Conservation (phyloP, 2,797 vertebrate species). For the Pangasius larnaudii region DNA sequence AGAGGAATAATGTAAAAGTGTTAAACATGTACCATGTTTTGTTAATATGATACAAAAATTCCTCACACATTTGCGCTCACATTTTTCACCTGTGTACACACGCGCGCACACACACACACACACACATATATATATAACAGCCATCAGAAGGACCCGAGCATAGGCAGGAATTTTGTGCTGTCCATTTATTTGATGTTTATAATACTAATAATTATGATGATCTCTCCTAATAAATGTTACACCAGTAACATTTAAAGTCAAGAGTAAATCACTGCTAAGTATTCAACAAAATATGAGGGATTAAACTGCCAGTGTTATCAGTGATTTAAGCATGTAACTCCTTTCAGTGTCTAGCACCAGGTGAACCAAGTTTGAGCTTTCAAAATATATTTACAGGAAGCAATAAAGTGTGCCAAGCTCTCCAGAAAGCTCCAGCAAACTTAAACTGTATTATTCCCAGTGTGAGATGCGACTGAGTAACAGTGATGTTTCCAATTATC, state of each 20-base stretch:
- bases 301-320: background rate
- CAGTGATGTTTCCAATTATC: background rate
- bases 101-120: too few species aligned
- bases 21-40: background rate
- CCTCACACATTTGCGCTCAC: background rate
- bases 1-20: background rate
- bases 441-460: background rate
- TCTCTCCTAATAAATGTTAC: background rate
- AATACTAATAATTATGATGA: background rate
- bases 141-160: background rate
- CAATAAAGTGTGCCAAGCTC: background rate
- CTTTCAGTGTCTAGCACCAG: background rate
- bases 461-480: background rate
- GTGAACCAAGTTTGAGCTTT: background rate
- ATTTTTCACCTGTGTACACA: background rate
- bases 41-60: background rate
- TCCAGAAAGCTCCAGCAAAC: background rate
- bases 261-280: too few species aligned
- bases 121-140: background rate
- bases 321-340: background rate
- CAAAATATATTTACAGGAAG: background rate
- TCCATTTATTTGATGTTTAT: background rate
- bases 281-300: background rate
- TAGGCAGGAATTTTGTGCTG: background rate
- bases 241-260: background rate